Conservation (phyloP, 1,140 invertebrate genomes). For the Cyphomyrmex costatus region DNA sequence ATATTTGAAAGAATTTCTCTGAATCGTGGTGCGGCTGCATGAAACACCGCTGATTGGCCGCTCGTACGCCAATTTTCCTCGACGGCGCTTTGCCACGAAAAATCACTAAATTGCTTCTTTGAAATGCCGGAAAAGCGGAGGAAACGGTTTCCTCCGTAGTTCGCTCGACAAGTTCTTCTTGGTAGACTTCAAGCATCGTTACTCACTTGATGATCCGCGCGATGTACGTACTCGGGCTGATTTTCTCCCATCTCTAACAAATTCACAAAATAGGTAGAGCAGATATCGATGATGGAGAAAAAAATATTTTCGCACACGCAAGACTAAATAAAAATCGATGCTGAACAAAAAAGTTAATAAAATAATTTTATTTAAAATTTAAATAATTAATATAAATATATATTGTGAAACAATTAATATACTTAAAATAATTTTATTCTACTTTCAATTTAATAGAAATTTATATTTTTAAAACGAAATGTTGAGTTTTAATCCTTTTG, state of each 20-base stretch:
- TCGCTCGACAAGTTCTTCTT: constrained; percentile 58
- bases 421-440: background rate
- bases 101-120: constrained; percentile 86
- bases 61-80: constrained; percentile 83
- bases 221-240: constrained; percentile 59
- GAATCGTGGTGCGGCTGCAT: constrained; percentile 78
- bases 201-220: constrained; percentile 65
- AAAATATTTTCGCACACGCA: constrained; percentile 11
- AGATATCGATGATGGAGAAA: constrained; percentile 11
- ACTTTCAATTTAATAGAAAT: background rate
- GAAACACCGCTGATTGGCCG: constrained; percentile 86
- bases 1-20: constrained; percentile 78
- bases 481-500: background rate
- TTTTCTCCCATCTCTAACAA: constrained; percentile 56
- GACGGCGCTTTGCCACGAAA: constrained; percentile 82
- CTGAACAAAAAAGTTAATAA: background rate
- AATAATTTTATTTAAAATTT: too few relatives aligned
- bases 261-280: constrained; percentile 35
- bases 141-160: constrained; percentile 78
- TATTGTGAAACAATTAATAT: background rate
- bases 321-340: background rate
- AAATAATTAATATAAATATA: background rate
- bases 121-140: constrained; percentile 82
- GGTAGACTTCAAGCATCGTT: constrained; percentile 64
- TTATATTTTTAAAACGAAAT: too few relatives aligned